Conservation (phyloP, 2,888 invertebrate species). For the Chorisops tibialis region DNA sequence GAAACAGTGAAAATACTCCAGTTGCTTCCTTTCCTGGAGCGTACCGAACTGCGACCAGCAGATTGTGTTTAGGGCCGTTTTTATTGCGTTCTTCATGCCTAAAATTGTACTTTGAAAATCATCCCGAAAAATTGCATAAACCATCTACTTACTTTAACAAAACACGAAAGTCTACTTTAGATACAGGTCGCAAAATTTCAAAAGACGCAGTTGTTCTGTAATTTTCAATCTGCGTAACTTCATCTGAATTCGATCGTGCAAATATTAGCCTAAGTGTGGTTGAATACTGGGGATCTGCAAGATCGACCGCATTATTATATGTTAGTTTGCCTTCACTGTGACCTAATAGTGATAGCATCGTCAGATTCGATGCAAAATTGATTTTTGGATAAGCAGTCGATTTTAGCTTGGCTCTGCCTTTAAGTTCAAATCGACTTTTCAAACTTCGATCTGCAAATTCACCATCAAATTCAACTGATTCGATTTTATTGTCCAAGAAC, state of each 20-base stretch:
- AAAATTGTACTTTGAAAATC: not conserved
- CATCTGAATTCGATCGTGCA: conserved; percentile 60
- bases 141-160: conserved; percentile 50
- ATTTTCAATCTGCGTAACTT: conserved; percentile 53
- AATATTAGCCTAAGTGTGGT: conserved; percentile 61
- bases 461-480: conserved; percentile 53
- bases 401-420: conserved; percentile 65
- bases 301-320: conserved; percentile 64
- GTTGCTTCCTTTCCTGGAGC: conserved; percentile 61
- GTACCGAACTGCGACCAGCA: conserved; percentile 56
- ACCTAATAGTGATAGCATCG: conserved; percentile 66
- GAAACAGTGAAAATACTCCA: conserved; percentile 57
- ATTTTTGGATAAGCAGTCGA: conserved; percentile 74
- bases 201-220: conserved; percentile 59
- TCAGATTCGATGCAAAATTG: conserved; percentile 63
- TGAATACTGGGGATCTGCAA: conserved; percentile 58
- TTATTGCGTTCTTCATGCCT: conserved; percentile 52
- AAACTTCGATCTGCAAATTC: conserved; percentile 54
- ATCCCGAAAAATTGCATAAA: not conserved
- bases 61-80: conserved; percentile 57
- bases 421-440: conserved; percentile 48
- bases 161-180: conserved; percentile 64
- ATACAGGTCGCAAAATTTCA: conserved; percentile 62
- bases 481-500: conserved; percentile 48
- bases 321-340: conserved; percentile 71